Evolutionary conservation across 2,888 invertebrate genomes (phyloP).

Genomic region (Drosophila ochracea): DNA sequence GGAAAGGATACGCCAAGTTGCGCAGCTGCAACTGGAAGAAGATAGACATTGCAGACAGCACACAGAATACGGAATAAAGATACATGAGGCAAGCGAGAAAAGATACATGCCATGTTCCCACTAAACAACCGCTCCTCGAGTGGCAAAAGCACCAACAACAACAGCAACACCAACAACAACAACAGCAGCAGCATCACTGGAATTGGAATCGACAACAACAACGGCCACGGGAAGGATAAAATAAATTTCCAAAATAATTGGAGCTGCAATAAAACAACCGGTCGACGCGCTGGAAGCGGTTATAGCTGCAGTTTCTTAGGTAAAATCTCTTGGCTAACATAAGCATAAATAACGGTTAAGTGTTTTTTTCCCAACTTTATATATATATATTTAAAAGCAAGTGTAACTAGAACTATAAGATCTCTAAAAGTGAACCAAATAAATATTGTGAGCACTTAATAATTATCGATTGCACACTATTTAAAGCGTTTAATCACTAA

Average conservation of each 20-base stretch:
- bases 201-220: constrained; percentile 11
- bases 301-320: constrained; percentile 85
- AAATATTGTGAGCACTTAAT: background rate
- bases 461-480: constrained; percentile 29
- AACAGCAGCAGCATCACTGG: constrained; percentile 32
- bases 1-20: constrained; percentile 61
- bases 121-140: constrained; percentile 77
- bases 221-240: constrained; percentile 77
- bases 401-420: background rate
- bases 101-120: constrained; percentile 78
- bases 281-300: constrained; percentile 85
- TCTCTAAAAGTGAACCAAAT: background rate
- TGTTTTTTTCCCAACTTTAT: constrained; percentile 10
- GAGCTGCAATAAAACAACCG: constrained; percentile 84
- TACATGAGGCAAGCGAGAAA: constrained; percentile 66
- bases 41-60: constrained; percentile 34
- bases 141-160: constrained; percentile 70
- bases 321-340: constrained; percentile 63
- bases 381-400: constrained; percentile 2
- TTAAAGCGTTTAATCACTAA: constrained; percentile 9
- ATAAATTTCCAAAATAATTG: constrained; percentile 84
- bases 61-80: constrained; percentile 27
- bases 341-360: constrained; percentile 35
- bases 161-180: constrained; percentile 32
- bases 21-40: constrained; percentile 58